A percentile compares a stretch with the other conserved stretches of the same genome.
These are phyloP conservation scores for Plebejus argus DNA, from an alignment of 2,888 invertebrate genomes.

Conservation along the genomic window DNA sequence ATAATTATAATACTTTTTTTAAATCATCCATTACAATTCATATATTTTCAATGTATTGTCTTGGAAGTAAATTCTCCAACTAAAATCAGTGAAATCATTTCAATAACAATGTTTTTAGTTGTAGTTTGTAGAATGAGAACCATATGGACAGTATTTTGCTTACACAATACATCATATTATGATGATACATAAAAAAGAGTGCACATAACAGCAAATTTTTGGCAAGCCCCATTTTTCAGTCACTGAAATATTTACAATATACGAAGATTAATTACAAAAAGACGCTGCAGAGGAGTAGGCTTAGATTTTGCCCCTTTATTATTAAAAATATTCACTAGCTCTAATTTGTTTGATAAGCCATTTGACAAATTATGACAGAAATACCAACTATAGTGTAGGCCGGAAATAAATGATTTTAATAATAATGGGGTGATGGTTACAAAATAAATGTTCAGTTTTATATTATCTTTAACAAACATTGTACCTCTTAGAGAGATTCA, in stretches of 20 bases:
- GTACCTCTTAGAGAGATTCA: conserved; percentile 74
- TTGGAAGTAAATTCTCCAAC: not conserved
- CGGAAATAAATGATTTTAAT: not conserved
- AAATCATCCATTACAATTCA: too few species aligned
- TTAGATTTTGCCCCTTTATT: not conserved
- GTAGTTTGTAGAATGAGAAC: not conserved
- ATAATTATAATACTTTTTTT: not conserved
- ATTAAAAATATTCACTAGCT: not conserved
- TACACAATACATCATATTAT: not conserved
- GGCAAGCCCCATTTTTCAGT: conserved; percentile 24
- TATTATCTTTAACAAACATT: conserved; percentile 32
- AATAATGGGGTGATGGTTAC: not conserved
- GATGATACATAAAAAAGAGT: not conserved
- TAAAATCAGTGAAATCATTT: not conserved
- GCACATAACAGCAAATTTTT: conserved; percentile 20
- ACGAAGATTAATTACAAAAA: conserved; percentile 32
- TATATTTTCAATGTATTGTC: not conserved
- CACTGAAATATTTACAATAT: conserved; percentile 30
- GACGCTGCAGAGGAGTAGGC: conserved; percentile 14
- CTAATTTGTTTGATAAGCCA: not conserved
- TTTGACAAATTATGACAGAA: not conserved
- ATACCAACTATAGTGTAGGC: not conserved
- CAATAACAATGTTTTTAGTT: not conserved
- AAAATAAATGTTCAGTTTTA: conserved; percentile 30
- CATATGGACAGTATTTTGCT: not conserved